Base-by-base conservation (phyloP, 1,140 invertebrate species). In the Idris sp. region DNA sequence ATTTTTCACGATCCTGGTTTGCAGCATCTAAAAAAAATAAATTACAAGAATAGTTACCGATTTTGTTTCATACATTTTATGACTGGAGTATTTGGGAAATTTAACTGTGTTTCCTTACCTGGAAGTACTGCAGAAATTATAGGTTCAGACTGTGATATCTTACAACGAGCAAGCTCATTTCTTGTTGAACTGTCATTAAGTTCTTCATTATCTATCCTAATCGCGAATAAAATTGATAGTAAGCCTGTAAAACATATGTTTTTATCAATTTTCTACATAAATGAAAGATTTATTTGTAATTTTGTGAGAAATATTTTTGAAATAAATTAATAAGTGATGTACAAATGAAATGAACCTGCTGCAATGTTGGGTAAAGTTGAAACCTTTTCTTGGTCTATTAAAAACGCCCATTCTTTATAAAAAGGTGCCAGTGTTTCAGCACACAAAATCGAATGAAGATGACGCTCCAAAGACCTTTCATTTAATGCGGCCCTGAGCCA, bases 401-500 rank as follows among this genome's bases (percentile, higher is more conserved):
- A 83, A 77, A 97, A 92, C 35, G 96, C 92, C 90, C 93, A 95
- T 49, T 93, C 90, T 84, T 97, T 94, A 87, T 97, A 98, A 89
- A 92, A 94, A 54, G 91, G 90, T 58, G 88, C 86, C 31, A 96
- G 79, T 30, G 91, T 86, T 4, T 89, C 88, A 79, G 93, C 92
- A 76, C 90, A 90, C 15, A 96, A 86, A 62, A 97, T 89, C 80
- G 92, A 91, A 81, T 94, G 91, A 74, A 96, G 89, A 86, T 93
- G 95, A 81, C 95, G 91, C 86, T 97, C 95, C 10, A 98, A 87
- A 1, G 94, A 96, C 78, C 93, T 90, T 85, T 98, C 96, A 89
- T 97, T 97, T 6, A 97, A 87, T 15, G 94, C 89, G 25, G 95
- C 93, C 78, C 96, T 86, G 9, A 97, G 88, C 93, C 96, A 98